Conservation (phyloP, 1,140 invertebrate genomes). For the Lepidotrigona ventralis region DNA sequence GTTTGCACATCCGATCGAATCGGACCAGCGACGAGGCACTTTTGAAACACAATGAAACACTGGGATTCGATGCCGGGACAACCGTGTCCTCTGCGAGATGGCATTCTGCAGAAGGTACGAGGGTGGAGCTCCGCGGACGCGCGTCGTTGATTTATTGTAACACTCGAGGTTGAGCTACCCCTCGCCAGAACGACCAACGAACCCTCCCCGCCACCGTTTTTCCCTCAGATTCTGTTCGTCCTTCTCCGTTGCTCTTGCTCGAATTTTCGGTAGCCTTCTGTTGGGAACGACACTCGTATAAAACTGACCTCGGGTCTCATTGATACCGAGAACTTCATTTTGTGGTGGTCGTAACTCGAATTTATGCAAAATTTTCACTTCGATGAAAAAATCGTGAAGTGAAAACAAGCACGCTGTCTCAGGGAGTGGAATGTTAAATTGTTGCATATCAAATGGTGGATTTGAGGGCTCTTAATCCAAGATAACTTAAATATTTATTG, state of each 20-base stretch:
- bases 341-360: no score
- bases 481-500: no score
- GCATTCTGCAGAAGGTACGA: slow-evolving; percentile 51
- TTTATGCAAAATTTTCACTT: no score
- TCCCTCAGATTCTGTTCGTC: background rate
- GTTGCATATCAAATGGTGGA: no score
- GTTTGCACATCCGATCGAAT: slow-evolving; percentile 12
- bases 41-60: slow-evolving; percentile 57
- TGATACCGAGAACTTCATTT: slow-evolving; percentile 20
- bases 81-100: slow-evolving; percentile 46
- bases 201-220: slow-evolving; percentile 12
- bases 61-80: slow-evolving; percentile 20
- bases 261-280: slow-evolving; percentile 30
- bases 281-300: slow-evolving; percentile 46
- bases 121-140: slow-evolving; percentile 59
- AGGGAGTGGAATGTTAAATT: no score
- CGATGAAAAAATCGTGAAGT: no score
- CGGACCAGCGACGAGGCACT: slow-evolving; percentile 35
- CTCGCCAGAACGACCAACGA: slow-evolving; percentile 12
- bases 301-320: slow-evolving; percentile 42
- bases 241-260: background rate
- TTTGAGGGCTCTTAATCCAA: no score
- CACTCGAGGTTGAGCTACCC: slow-evolving; percentile 58
- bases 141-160: slow-evolving; percentile 68
- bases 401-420: no score